Base-by-base conservation (phyloP, 2,888 invertebrate species). In the Melieria picta region DNA sequence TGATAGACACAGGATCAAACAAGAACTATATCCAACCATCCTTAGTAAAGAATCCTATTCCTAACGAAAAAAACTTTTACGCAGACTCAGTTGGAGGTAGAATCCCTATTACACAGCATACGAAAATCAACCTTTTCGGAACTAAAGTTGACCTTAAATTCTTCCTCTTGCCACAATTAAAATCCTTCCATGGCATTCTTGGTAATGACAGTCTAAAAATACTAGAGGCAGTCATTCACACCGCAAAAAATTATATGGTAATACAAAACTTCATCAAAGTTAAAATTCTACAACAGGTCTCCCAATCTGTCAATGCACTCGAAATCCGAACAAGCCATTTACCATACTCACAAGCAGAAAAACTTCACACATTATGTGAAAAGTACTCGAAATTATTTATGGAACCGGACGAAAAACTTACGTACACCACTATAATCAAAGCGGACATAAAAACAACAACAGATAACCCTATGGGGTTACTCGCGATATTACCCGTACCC, bases 241-340 rank as follows among this genome's bases (percentile, higher is more conserved):
- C 65, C 55, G 65, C 65, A 63, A 46, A 63, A 43, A 63, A 63
- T 63, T 63, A 2, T 46, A 63, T 63, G 48, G 11, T 46, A 63
- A 46, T 63, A 46, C 43, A 63, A 43, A 13, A 5, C n/a, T 63
- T 47, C 46, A 63, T 4, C 10, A n/a, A 63, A 63, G 63, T 63
- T n/a, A 63, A 63, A 63, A 63, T 63, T 48, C n/a, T 47, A 63
- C 63, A 63, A 13, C 46, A 63, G 30, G 7, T 9, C 6, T 63
- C 63, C 63, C 47, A 63, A 63, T 47, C 45, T 43, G 65, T 65
- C 55, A 65, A 72, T 4, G 13, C 11, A 55, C 52, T 57, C 7
- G 47, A 56, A 66, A 16, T 47, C 10, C 73, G 60, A 72, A 52
- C 16, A 60, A 56, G 55, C 65, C 71, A 5, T 72, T 72, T 55